These are phyloP conservation scores for Astur gentilis DNA, from an alignment of 2,113 vertebrate genomes.

Conservation along the genomic window DNA sequence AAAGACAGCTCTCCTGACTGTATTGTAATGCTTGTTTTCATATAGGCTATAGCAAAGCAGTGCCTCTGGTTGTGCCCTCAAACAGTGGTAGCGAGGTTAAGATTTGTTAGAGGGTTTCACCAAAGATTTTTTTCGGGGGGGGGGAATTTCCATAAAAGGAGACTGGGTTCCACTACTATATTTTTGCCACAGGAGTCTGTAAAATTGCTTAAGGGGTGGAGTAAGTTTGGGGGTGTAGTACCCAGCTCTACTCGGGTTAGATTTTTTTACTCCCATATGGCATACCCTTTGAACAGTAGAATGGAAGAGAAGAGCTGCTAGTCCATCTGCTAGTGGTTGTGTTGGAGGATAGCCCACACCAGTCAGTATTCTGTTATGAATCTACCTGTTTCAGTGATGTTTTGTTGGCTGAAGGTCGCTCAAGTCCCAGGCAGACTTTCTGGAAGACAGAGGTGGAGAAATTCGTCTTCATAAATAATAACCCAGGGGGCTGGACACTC, in stretches of 20 bases:
- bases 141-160: not conserved
- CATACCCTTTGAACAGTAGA: not conserved
- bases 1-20: not conserved
- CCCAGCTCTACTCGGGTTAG: not conserved
- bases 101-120: not conserved
- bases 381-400: not conserved
- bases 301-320: not conserved
- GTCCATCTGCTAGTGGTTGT: not conserved
- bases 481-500: not conserved
- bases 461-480: not conserved
- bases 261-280: not conserved
- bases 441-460: not conserved
- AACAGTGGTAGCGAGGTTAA: not conserved
- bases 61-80: not conserved
- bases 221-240: not conserved
- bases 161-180: not conserved
- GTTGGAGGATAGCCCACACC: not conserved
- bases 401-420: not conserved
- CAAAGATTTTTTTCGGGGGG: not conserved
- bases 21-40: not conserved
- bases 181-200: not conserved
- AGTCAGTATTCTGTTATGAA: not conserved
- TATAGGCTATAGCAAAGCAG: not conserved
- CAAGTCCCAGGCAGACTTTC: not conserved
- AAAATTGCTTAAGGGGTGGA: not conserved